Evolutionary conservation across 2,113 vertebrate genomes (phyloP), one percentile per base, ranked within the genome.

Genomic region (Catharus minimus): DNA sequence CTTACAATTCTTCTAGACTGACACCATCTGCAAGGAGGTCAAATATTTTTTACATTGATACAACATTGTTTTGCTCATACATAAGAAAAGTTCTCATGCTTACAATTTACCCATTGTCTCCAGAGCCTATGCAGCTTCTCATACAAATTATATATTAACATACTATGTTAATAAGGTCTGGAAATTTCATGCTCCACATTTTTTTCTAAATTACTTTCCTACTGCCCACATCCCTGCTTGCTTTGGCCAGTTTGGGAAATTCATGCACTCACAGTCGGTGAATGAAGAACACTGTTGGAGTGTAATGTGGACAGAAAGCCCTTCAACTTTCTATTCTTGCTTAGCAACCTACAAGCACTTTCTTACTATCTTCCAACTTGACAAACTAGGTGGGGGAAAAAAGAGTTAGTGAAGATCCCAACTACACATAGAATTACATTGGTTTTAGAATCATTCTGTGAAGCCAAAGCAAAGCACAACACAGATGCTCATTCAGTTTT

Each of bases 281-380:
- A 73, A 44, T 38, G 16, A 82, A 66, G 23, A 53, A 15, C 0
- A 0, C 5, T 69, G 3, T 13, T 0, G 0, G 17, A 66, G 13
- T 27, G 17, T 15, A 28, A 66, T 15, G 10, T 28, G 67, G 11
- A n/a, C 22, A 72, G 27, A 66, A 85, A 82, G 5, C 4, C 4
- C 27, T 52, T 10, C 9, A 17, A 11, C 5, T 61, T 47, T 58
- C 13, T 32, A 18, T 32, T 62, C 39, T 32, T 74, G 6, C 26
- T 49, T 33, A 20, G 9, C 28, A 67, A 20, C 15, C 28, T 79
- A 26, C 13, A 66, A 33, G 11, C 10, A 61, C 14, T 15, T 64
- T 46, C 30, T 56, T 41, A 5, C 26, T 56, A 26, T 44, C 32
- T 73, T 50, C 14, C 5, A 17, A 18, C 27, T 72, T 80, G 38